Conservation (phyloP, 2,888 invertebrate species). For the Drosophila pseudotalamancana region DNA sequence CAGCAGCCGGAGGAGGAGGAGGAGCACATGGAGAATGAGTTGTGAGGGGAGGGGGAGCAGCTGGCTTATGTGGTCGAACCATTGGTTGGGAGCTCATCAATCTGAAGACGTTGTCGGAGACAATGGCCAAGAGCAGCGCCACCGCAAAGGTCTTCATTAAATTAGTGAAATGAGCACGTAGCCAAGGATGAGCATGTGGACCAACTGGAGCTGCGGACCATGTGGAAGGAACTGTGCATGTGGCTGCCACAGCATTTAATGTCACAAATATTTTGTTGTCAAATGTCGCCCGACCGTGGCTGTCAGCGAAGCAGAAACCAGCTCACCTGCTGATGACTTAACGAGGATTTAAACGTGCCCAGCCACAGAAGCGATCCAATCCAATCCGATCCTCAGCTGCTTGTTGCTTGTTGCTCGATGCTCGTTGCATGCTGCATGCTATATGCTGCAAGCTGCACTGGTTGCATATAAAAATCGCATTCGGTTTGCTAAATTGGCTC, state of each 20-base stretch:
- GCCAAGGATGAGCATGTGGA: conserved; percentile 16
- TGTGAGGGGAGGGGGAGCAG: too few species aligned
- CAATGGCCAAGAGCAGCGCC: conserved; percentile 67
- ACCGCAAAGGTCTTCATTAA: conserved; percentile 81
- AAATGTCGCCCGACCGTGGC: conserved; percentile 65
- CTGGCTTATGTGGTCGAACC: conserved; percentile 51
- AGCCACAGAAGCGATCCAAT: conserved; percentile 8
- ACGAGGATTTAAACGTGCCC: conserved; percentile 64
- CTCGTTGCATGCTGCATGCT: conserved; percentile 6
- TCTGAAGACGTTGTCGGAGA: conserved; percentile 63
- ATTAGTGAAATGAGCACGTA: conserved; percentile 79
- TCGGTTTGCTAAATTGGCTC: conserved; percentile 75
- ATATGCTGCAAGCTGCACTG: conserved; percentile 31
- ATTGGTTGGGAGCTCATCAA: conserved; percentile 62
- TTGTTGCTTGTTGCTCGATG: too few species aligned
- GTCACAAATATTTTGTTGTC: conserved; percentile 79
- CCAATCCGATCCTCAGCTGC: not conserved
- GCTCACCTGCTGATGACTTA: conserved; percentile 70
- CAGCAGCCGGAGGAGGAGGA: not conserved
- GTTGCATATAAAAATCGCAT: conserved; percentile 69
- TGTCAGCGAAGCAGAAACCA: conserved; percentile 42
- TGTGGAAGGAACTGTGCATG: conserved; percentile 20
- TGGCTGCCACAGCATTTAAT: conserved; percentile 59
- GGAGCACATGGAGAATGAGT: too few species aligned
- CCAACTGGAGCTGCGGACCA: not conserved